Percentiles rank a stretch among this genome's conserved stretches.
These are phyloP conservation scores for Teleogryllus occipitalis DNA, from an alignment of 1,140 invertebrate genomes.

Conservation along the genomic window DNA sequence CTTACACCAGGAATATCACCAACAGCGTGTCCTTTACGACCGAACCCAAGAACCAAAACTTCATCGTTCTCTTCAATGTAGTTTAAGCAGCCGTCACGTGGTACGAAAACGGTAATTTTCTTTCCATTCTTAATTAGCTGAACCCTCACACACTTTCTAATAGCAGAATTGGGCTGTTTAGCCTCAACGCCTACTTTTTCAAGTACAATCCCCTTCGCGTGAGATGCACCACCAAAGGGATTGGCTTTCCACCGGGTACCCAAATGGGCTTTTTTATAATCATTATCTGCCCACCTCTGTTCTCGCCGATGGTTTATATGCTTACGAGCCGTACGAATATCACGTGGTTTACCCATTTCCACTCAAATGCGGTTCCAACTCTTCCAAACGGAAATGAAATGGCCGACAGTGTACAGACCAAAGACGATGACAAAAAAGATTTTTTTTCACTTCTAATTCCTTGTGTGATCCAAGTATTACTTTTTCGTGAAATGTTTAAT, in stretches of 20 bases:
- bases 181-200: constrained; percentile 99
- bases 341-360: constrained; percentile 99
- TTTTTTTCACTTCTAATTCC: too few species aligned
- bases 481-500: too few species aligned
- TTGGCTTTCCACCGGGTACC: constrained; percentile 99
- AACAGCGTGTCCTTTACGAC: constrained; percentile 99
- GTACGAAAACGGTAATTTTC: constrained; percentile 99
- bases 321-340: constrained; percentile 95
- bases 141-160: constrained; percentile 98
- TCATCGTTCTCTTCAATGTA: constrained; percentile 99
- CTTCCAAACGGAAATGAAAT: too few species aligned
- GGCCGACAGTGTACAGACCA: too few species aligned
- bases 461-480: too few species aligned
- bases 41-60: constrained; percentile 98
- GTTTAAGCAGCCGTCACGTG: constrained; percentile 97
- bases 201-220: constrained; percentile 99
- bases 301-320: constrained; percentile 93
- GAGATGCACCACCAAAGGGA: constrained; percentile 98
- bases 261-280: constrained; percentile 99
- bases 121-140: constrained; percentile 99
- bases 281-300: constrained; percentile 98
- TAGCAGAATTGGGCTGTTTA: constrained; percentile 99
- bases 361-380: too few species aligned
- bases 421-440: too few species aligned
- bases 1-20: constrained; percentile 92